Percentiles rank a stretch among this genome's conserved stretches.
Evolutionary conservation across 2,888 invertebrate genomes (phyloP).

Genomic region (Priocnemis perturbator): DNA sequence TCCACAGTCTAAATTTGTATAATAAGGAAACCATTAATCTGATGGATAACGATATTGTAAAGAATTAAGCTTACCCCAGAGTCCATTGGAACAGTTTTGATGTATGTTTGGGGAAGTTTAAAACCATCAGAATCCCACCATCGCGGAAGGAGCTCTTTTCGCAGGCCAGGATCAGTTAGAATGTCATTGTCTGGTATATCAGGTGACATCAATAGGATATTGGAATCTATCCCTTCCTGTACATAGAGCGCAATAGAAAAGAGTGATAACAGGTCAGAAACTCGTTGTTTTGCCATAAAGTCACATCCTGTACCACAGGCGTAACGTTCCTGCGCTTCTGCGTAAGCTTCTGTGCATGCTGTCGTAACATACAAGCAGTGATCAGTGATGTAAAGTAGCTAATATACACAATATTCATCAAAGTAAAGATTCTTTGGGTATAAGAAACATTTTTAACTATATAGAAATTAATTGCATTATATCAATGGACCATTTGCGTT

Average conservation of each 20-base stretch:
- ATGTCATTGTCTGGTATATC: conserved; percentile 70
- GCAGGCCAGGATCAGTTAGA: conserved; percentile 67
- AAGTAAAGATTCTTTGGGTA: background rate
- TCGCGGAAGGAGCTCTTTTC: conserved; percentile 68
- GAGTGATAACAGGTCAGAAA: conserved; percentile 58
- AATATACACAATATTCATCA: conserved; percentile 9
- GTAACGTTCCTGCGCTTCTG: conserved; percentile 54
- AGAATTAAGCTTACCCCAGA: conserved; percentile 56
- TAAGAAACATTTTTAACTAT: too few relatives aligned
- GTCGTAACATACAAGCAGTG: conserved; percentile 17
- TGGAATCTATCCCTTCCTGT: conserved; percentile 62
- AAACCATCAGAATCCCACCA: conserved; percentile 72
- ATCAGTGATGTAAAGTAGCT: conserved; percentile 5
- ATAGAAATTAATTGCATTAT: too few relatives aligned
- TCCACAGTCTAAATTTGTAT: conserved; percentile 61
- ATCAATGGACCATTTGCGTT: too few relatives aligned
- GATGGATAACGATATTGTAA: background rate
- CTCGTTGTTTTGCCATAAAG: conserved; percentile 65
- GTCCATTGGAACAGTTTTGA: conserved; percentile 70
- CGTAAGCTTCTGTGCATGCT: conserved; percentile 72
- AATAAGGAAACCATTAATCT: background rate
- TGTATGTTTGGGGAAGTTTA: conserved; percentile 70
- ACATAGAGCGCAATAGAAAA: conserved; percentile 61
- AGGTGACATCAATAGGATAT: conserved; percentile 63
- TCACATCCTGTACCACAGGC: conserved; percentile 67